These are phyloP conservation scores for Pedicia rivosa DNA, from an alignment of 2,888 invertebrate species.

Conservation along the genomic window DNA sequence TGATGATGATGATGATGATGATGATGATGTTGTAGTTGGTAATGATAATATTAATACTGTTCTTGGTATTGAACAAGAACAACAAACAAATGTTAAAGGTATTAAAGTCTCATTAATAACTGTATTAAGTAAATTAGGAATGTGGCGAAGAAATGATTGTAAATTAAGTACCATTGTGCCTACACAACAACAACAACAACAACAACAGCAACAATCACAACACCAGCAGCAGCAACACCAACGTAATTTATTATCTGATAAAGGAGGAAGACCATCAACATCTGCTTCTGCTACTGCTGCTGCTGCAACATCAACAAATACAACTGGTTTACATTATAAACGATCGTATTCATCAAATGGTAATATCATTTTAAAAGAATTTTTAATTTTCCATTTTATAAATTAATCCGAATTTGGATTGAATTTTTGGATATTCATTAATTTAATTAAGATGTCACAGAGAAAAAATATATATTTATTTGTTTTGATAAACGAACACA, in stretches of 20 bases:
- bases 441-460: no score
- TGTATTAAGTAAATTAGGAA: slow-evolving; percentile 19
- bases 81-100: slow-evolving; percentile 12
- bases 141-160: slow-evolving; percentile 17
- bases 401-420: no score
- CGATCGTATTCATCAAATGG: no score
- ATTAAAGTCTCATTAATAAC: slow-evolving; percentile 18
- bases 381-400: no score
- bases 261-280: slow-evolving; percentile 1
- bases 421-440: no score
- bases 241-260: slow-evolving; percentile 2
- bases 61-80: slow-evolving; percentile 8
- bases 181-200: slow-evolving; percentile 1
- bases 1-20: not conserved
- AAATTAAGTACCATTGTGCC: slow-evolving; percentile 5
- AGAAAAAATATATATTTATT: no score
- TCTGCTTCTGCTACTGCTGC: no score
- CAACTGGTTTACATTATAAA: no score
- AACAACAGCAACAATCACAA: slow-evolving; percentile 3
- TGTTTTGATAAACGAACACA: no score
- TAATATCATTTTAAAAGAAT: no score
- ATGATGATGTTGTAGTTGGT: not conserved
- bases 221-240: slow-evolving; percentile 12
- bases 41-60: slow-evolving; percentile 1
- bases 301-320: no score